Evolutionary conservation across 2,888 invertebrate species (phyloP).

Genomic region (Macaria liturata): DNA sequence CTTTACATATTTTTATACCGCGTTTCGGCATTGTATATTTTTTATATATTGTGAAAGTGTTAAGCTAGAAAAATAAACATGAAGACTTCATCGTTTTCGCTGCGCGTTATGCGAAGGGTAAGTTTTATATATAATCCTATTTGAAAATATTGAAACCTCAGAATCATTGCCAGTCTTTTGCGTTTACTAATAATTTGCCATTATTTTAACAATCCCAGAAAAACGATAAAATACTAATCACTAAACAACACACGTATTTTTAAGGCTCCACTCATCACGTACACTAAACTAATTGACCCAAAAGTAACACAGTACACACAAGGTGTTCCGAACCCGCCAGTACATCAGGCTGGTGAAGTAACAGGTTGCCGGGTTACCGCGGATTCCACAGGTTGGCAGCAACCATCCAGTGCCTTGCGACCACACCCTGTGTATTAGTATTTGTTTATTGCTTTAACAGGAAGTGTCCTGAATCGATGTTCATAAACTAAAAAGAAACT

Average conservation of each 20-base stretch:
- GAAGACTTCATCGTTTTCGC: constrained; percentile 91
- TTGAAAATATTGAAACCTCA: no score
- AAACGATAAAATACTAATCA: no score
- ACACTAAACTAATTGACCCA: no score
- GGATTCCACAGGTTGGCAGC: constrained; percentile 37
- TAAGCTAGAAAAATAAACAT: constrained; percentile 77
- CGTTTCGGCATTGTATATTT: constrained; percentile 23
- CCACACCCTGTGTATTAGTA: constrained; percentile 33
- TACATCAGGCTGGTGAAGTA: constrained; percentile 23
- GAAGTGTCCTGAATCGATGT: no score
- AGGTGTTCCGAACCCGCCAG: no score
- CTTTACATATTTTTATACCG: constrained; percentile 28
- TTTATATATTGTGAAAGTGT: constrained; percentile 43
- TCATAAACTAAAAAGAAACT: no score
- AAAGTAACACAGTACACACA: no score
- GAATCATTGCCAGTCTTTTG: no score
- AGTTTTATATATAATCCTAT: constrained; percentile 55
- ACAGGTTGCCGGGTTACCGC: constrained; percentile 32
- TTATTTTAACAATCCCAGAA: no score
- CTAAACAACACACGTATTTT: no score
- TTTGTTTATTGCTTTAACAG: constrained; percentile 20
- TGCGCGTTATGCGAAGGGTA: constrained; percentile 91
- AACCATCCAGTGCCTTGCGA: constrained; percentile 17
- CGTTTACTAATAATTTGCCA: no score
- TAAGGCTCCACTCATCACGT: no score